These are phyloP conservation scores for Myathropa florea DNA, from an alignment of 2,888 invertebrate genomes.

Conservation along the genomic window DNA sequence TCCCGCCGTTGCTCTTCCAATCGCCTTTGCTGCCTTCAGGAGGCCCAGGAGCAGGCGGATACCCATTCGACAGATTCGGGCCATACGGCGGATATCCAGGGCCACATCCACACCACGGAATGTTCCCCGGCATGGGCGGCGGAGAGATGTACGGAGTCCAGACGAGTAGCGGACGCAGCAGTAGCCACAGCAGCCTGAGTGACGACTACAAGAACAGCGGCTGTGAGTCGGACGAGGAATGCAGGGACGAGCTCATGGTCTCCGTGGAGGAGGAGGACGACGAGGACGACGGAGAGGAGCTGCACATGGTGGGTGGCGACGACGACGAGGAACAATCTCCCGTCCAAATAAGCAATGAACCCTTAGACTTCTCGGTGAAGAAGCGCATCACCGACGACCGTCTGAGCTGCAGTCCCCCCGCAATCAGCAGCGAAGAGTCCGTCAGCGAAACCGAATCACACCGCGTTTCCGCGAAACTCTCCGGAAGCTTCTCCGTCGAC, in stretches of 20 bases:
- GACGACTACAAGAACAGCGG: constrained; percentile 74
- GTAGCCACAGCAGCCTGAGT: constrained; percentile 77
- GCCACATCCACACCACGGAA: constrained; percentile 34
- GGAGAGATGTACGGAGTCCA: constrained; percentile 38
- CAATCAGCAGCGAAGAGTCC: neutral
- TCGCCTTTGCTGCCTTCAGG: constrained; percentile 81
- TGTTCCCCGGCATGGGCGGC: constrained; percentile 33
- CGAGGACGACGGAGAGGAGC: constrained; percentile 72
- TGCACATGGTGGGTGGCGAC: constrained; percentile 71
- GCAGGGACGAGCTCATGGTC: constrained; percentile 57
- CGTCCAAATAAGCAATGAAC: constrained; percentile 75
- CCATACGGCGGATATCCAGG: constrained; percentile 45
- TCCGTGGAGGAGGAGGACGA: constrained; percentile 72
- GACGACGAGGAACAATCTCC: constrained; percentile 48
- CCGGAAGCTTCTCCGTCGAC: constrained; percentile 76
- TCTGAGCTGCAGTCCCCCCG: constrained; percentile 19
- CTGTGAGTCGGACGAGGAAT: constrained; percentile 72
- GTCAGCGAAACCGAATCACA: constrained; percentile 1
- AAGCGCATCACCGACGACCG: constrained; percentile 73
- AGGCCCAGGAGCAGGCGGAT: constrained; percentile 83
- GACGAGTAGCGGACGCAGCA: constrained; percentile 56
- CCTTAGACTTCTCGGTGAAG: constrained; percentile 78
- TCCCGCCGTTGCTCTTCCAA: constrained; percentile 85
- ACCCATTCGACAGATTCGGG: constrained; percentile 82
- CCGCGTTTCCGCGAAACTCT: constrained; percentile 62